phyloP scores from a whole-genome alignment of 2,113 vertebrate genomes.

The Nasalis larvatus region DNA sequence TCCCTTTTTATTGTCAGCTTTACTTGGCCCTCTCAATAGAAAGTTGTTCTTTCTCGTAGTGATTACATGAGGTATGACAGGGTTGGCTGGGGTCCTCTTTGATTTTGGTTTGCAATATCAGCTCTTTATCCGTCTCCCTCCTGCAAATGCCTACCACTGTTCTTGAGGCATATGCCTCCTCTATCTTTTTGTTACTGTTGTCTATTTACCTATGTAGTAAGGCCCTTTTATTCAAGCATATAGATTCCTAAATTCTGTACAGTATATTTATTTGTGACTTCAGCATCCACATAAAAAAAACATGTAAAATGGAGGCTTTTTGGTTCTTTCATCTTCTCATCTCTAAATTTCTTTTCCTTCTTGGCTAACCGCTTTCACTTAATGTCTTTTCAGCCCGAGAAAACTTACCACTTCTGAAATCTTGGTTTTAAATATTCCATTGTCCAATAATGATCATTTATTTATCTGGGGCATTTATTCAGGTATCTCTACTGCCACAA shows the following conservation, averaged over 20 bases:
- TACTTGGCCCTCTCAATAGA: neutral
- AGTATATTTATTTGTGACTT: neutral
- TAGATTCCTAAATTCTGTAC: neutral
- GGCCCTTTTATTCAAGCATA: neutral
- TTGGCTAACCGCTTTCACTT: neutral
- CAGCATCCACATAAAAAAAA: neutral
- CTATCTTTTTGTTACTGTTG: neutral
- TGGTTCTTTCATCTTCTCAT: neutral
- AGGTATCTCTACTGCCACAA: neutral
- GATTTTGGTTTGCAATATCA: neutral
- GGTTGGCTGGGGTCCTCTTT: neutral
- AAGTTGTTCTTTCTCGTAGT: neutral
- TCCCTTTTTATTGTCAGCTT: neutral
- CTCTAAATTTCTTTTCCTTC: neutral
- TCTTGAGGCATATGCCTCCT: neutral
- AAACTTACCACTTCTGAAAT: neutral
- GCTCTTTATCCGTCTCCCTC: neutral
- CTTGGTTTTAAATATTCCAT: neutral
- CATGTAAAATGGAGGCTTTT: neutral
- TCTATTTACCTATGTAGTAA: neutral
- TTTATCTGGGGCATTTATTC: neutral
- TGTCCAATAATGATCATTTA: neutral
- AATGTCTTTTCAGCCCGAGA: neutral
- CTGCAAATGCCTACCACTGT: neutral
- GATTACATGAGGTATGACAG: neutral